These are phyloP conservation scores for Nasonia vitripennis DNA, from an alignment of 1,140 invertebrate genomes.

Conservation along the genomic window DNA sequence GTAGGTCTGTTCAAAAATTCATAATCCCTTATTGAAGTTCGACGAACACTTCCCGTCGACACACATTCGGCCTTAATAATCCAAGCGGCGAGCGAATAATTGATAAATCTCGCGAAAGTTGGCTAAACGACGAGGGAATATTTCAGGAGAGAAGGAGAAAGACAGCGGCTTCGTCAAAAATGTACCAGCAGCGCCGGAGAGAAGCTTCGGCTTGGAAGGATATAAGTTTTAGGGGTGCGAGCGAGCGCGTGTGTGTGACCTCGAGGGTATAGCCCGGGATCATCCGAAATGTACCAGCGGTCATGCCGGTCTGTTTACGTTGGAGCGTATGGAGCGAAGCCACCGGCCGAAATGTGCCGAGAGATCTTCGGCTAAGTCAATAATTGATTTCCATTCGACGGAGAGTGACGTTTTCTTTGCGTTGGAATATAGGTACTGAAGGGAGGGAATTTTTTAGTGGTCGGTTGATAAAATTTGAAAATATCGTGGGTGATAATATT, in stretches of 20 bases:
- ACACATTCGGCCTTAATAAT: not conserved
- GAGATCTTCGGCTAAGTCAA: not conserved
- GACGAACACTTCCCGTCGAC: not conserved
- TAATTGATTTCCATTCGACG: conserved; percentile 17
- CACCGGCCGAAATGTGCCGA: not conserved
- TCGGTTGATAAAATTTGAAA: too few species aligned
- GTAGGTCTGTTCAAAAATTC: not conserved
- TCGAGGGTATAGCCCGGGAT: conserved; percentile 11
- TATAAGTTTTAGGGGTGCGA: conserved; percentile 1
- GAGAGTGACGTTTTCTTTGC: not conserved
- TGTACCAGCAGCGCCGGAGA: not conserved
- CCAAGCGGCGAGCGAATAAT: not conserved
- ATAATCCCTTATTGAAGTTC: not conserved
- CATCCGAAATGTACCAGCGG: conserved; percentile 12
- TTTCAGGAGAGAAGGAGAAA: not conserved
- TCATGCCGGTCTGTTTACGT: conserved; percentile 10
- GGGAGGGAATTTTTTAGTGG: too few species aligned
- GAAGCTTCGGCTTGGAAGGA: not conserved
- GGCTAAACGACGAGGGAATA: not conserved
- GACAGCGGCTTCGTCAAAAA: not conserved
- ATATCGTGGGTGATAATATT: too few species aligned
- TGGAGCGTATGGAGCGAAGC: not conserved
- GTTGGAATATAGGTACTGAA: too few species aligned
- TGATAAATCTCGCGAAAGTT: not conserved
- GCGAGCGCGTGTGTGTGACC: not conserved